Base-by-base conservation (phyloP, 2,113 vertebrate species). In the Tenrec ecaudatus region DNA sequence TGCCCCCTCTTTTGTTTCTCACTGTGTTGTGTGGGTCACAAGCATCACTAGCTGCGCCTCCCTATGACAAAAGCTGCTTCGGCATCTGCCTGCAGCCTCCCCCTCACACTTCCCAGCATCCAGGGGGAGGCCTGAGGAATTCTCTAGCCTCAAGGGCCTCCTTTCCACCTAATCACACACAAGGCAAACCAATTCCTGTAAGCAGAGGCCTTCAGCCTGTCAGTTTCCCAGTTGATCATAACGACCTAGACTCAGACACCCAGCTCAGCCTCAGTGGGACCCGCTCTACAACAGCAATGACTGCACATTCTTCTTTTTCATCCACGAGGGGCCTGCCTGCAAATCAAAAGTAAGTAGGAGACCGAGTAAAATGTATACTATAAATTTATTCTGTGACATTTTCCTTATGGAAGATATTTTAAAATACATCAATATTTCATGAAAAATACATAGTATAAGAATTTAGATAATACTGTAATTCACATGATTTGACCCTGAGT, bases 381-480 rank as follows among this genome's bases (percentile, higher is more conserved):
- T 69, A 93, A 94, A 94, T 96, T 96, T 96, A 96, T 97, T 96
- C 88, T 83, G 33, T 91, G 90, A 95, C 7, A 77, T 80, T 94
- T 95, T 86, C 57, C 82, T 94, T 47, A 89, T 69, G 93, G 77
- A 89, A 88, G 66, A 43, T 86, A 94, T 81, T 94, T 92, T 93
- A 93, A 95, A 96, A 86, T 64, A 94, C 43, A 94, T 92, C 86
- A 88, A 81, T 95, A 95, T 86, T 97, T 97, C 76, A 95, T 83
- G 16, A 96, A 95, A 95, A 92, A 94, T 88, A 94, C 25, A 53
- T 81, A 80, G 66, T 71, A 36, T 12, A 92, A 82, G 64, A 95
- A 94, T 96, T 94, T 90, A 94, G 85, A 31, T 89, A 89, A 62
- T 83, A 94, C 8, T 88, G 19, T 88, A 96, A 93, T 94, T 91